phyloP scores from a whole-genome alignment of 2,113 vertebrate genomes.

The Ardeotis arabs region DNA sequence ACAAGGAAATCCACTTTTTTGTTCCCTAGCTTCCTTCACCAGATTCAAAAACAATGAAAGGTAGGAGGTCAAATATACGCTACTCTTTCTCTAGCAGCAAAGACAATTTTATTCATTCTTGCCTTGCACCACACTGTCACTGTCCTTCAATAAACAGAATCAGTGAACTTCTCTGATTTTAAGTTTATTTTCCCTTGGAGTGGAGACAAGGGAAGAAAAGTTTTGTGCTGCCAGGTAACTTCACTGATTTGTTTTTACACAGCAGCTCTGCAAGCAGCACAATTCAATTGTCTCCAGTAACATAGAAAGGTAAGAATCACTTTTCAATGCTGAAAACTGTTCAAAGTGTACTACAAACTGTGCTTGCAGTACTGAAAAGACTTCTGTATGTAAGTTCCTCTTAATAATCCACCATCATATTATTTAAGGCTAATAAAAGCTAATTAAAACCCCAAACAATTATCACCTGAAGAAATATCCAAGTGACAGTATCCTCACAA shows the following conservation, averaged over 20 bases:
- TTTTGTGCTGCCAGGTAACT: neutral
- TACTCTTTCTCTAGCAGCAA: neutral
- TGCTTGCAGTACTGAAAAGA: neutral
- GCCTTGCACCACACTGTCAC: neutral
- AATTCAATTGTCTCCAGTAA: neutral
- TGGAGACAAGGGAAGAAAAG: neutral
- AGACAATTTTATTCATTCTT: neutral
- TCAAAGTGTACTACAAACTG: neutral
- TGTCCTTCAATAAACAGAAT: neutral
- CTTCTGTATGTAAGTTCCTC: accelerated
- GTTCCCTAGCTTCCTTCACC: neutral
- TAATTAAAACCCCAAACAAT: neutral
- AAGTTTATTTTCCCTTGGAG: neutral
- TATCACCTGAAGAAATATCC: neutral
- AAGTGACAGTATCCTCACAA: neutral
- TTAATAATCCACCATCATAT: neutral
- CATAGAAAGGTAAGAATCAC: neutral
- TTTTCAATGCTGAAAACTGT: neutral
- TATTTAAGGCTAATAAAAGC: neutral
- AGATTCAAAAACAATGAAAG: neutral
- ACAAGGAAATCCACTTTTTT: neutral
- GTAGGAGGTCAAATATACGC: neutral
- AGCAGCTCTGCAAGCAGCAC: neutral
- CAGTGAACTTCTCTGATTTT: neutral
- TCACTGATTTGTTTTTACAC: neutral